phyloP scores from a whole-genome alignment of 1,140 invertebrate genomes.

The Dendroctonus ponderosae region DNA sequence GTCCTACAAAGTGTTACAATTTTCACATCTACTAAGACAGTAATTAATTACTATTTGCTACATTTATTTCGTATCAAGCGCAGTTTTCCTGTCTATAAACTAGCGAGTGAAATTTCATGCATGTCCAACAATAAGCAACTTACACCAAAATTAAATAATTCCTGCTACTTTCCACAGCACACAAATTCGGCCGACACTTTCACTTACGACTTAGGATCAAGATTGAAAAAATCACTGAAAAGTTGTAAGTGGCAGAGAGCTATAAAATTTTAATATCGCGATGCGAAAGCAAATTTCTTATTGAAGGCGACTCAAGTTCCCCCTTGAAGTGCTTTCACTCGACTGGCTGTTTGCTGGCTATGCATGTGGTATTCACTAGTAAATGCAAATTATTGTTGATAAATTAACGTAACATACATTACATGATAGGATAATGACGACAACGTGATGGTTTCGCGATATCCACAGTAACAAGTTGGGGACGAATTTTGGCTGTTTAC shows the following conservation, averaged over 20 bases:
- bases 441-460: slow-evolving; percentile 11
- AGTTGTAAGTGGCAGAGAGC: background rate
- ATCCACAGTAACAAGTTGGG: too few relatives aligned
- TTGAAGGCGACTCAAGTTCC: background rate
- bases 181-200: background rate
- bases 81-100: too few relatives aligned
- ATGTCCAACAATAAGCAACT: too few relatives aligned
- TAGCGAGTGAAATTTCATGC: too few relatives aligned
- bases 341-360: slow-evolving; percentile 3
- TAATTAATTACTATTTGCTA: too few relatives aligned
- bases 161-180: background rate
- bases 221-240: background rate
- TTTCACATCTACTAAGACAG: too few relatives aligned
- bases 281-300: background rate
- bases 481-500: too few relatives aligned
- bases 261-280: background rate
- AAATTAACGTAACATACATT: slow-evolving; percentile 18
- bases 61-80: too few relatives aligned
- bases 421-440: slow-evolving; percentile 23
- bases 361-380: slow-evolving; percentile 18
- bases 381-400: slow-evolving; percentile 8
- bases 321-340: slow-evolving; percentile 12
- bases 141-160: background rate
- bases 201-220: background rate
- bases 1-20: too few relatives aligned